Evolutionary conservation across 2,888 invertebrate genomes (phyloP).

Genomic region (Dorcus hopei): DNA sequence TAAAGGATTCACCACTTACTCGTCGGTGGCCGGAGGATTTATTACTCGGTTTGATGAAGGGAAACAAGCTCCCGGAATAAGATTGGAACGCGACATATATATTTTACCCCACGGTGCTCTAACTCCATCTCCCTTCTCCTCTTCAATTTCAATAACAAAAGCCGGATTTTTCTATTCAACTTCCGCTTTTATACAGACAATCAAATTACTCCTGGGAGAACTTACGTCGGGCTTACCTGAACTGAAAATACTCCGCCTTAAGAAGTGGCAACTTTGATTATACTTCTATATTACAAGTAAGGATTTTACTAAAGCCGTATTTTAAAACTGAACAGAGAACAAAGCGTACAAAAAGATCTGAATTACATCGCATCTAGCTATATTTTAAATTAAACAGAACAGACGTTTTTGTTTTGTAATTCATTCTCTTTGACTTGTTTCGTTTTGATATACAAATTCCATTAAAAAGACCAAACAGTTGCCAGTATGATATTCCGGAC

Average conservation of each 20-base stretch:
- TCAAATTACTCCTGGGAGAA: slow-evolving; percentile 1
- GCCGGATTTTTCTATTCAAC: slow-evolving; percentile 12
- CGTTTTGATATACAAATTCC: no score
- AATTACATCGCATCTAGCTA: no score
- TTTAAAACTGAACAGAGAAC: background rate
- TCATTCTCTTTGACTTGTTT: no score
- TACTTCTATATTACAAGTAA: background rate
- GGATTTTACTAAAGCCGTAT: background rate
- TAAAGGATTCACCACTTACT: slow-evolving; percentile 29
- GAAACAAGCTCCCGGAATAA: slow-evolving; percentile 5
- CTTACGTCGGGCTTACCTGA: slow-evolving; percentile 1
- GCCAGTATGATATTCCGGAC: no score
- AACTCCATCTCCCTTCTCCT: background rate
- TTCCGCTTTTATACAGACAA: background rate
- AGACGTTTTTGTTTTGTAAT: no score
- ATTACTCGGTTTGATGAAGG: slow-evolving; percentile 25
- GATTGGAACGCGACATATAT: slow-evolving; percentile 13
- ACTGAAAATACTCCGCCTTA: background rate
- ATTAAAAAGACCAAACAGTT: no score
- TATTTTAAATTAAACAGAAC: no score
- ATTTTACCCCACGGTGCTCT: slow-evolving; percentile 9
- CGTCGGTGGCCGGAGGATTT: slow-evolving; percentile 28
- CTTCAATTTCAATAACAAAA: slow-evolving; percentile 11
- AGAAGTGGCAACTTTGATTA: background rate
- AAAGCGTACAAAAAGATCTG: background rate